Evolutionary conservation across 2,888 invertebrate species (phyloP).

Genomic region (Lamellibrachia satsuma): DNA sequence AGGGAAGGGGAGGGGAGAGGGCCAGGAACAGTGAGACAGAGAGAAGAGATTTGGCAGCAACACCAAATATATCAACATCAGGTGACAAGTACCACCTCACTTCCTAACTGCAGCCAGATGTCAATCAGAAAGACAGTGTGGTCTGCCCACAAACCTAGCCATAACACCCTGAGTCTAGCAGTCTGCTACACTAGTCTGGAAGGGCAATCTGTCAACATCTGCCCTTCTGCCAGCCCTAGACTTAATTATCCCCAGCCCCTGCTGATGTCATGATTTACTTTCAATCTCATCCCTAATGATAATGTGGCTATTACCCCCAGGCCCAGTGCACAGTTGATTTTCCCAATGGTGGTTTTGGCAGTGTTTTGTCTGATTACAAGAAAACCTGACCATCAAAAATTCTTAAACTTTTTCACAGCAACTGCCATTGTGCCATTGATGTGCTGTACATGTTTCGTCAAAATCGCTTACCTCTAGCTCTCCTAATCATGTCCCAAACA

Average conservation of each 20-base stretch:
- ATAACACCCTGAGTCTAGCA: not conserved
- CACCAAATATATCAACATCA: not conserved
- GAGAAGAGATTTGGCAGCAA: not conserved
- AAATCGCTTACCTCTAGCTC: too few relatives aligned
- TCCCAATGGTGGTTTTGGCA: too few relatives aligned
- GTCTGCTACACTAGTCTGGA: not conserved
- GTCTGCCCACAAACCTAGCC: not conserved
- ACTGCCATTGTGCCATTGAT: too few relatives aligned
- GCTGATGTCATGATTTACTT: not conserved
- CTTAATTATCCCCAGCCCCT: not conserved
- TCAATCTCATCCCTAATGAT: not conserved
- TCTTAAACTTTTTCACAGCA: too few relatives aligned
- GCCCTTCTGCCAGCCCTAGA: not conserved
- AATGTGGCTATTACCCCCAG: not conserved
- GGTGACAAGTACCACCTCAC: not conserved
- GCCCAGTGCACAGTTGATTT: not conserved
- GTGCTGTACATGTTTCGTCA: too few relatives aligned
- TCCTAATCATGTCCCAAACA: too few relatives aligned
- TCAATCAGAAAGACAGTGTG: not conserved
- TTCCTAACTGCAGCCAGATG: slow-evolving; percentile 7
- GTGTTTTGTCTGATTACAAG: too few relatives aligned
- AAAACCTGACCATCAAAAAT: too few relatives aligned
- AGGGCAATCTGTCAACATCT: not conserved
- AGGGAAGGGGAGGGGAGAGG: not conserved
- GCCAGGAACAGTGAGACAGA: not conserved